Percentiles rank a stretch among this genome's conserved stretches.
Evolutionary conservation across 1,140 invertebrate genomes (phyloP).

Genomic region (Bombus vancouverensis): DNA sequence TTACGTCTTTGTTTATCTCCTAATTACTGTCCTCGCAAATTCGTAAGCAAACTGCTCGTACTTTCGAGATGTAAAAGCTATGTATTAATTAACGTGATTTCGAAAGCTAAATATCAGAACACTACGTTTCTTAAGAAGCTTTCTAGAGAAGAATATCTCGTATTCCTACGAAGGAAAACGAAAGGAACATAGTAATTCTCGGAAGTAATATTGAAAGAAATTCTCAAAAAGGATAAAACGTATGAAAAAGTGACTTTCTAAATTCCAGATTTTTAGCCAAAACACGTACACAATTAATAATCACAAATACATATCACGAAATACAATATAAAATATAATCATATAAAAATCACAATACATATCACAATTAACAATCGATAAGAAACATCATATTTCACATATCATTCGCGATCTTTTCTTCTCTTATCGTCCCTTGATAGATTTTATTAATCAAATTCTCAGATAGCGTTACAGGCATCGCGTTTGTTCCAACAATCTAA

Average conservation of each 20-base stretch:
- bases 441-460: conserved; percentile 54
- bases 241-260: too few species aligned
- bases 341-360: too few species aligned
- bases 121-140: not conserved
- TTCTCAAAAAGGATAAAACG: too few species aligned
- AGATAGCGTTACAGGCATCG: conserved; percentile 11
- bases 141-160: not conserved
- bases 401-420: not conserved
- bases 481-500: not conserved
- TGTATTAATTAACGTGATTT: not conserved
- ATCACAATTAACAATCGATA: too few species aligned
- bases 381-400: too few species aligned
- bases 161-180: too few species aligned
- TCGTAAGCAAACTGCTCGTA: not conserved
- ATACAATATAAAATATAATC: too few species aligned
- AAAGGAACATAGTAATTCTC: too few species aligned
- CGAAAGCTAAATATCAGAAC: not conserved
- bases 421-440: conserved; percentile 11
- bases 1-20: not conserved
- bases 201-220: too few species aligned
- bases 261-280: too few species aligned
- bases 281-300: too few species aligned
- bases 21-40: not conserved
- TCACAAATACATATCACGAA: too few species aligned
- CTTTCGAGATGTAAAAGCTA: not conserved